Base-by-base conservation (phyloP, 2,888 invertebrate genomes). In the Aphodius granarius region DNA sequence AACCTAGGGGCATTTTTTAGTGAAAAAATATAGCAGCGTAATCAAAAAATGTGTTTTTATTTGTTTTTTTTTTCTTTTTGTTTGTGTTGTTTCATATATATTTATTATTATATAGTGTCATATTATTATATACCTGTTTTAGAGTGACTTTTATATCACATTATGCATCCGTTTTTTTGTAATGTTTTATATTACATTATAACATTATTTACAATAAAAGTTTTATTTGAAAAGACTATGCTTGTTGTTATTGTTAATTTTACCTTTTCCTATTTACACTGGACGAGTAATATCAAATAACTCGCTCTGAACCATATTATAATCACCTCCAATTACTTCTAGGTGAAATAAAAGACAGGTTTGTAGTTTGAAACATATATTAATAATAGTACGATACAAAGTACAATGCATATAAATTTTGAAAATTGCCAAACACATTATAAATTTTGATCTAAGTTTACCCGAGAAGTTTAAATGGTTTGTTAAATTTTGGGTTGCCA, bases 91-190 rank as follows among this genome's bases (percentile, higher is more conserved):
- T 63, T 72, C 62, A 63, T 72, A 20, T 72, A 72, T 63, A 72
- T 63, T 62, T 23, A 63, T 66, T 66, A 66, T 66, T 66, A 66
- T 15, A 66, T 66, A 66, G 21, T 66, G 21, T 66, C 19, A 66
- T 66, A 79, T 78, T 74, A n/a, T n/a, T n/a, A n/a, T n/a, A 43
- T 43, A 43, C 43, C 43, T 43, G 43, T 43, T 43, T 43, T 43
- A 43, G 43, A 43, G 43, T 43, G 68, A 68, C 68, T 68, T 68
- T 19, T 68, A 21, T 68, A 68, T 68, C 68, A 68, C 21, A 68
- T 19, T 68, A 21, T 68, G 22, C 21, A 20, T 68, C 22, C 22
- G 16, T 65, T 66, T 68, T n/a, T n/a, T 68, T 68, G 68, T 68
- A 68, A 68, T 68, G 68, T 68, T 68, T 68, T 68, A 68, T 68